Conservation (phyloP, 2,113 vertebrate genomes). For the Corapipo altera region DNA sequence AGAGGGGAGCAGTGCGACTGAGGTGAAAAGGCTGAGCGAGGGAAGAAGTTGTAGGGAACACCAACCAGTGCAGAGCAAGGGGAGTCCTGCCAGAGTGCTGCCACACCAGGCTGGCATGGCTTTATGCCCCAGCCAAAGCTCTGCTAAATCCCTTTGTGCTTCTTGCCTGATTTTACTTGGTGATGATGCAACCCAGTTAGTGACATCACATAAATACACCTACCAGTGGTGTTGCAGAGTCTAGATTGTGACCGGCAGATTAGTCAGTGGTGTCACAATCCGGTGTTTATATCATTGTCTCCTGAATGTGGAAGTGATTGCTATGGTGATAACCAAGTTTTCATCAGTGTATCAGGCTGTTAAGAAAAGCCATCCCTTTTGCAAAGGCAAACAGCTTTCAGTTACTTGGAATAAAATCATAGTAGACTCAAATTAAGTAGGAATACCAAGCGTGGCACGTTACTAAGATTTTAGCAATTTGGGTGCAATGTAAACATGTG, state of each 20-base stretch:
- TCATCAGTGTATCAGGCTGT: neutral
- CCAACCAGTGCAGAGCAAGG: neutral
- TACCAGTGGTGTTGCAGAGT: constrained; percentile 18
- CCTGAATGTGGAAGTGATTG: constrained; percentile 21
- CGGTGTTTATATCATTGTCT: constrained; percentile 33
- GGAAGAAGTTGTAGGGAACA: neutral
- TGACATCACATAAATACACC: constrained; percentile 48
- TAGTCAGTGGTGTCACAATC: constrained; percentile 39
- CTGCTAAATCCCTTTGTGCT: neutral
- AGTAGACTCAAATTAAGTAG: neutral
- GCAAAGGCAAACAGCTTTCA: neutral
- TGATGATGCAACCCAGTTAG: neutral
- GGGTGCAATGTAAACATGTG: neutral
- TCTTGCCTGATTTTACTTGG: constrained; percentile 17
- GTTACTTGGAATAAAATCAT: neutral
- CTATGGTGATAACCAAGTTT: neutral
- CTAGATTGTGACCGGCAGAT: constrained; percentile 46
- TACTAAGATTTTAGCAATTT: neutral
- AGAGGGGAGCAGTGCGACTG: neutral
- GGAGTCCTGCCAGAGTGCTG: neutral
- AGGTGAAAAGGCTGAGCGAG: neutral
- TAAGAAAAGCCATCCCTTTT: neutral
- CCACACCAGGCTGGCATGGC: neutral
- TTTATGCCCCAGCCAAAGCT: neutral
- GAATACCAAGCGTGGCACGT: neutral